Percentiles rank a stretch among this genome's conserved stretches.
Conservation (phyloP, 2,888 invertebrate species). For the Drosophila conformis region DNA sequence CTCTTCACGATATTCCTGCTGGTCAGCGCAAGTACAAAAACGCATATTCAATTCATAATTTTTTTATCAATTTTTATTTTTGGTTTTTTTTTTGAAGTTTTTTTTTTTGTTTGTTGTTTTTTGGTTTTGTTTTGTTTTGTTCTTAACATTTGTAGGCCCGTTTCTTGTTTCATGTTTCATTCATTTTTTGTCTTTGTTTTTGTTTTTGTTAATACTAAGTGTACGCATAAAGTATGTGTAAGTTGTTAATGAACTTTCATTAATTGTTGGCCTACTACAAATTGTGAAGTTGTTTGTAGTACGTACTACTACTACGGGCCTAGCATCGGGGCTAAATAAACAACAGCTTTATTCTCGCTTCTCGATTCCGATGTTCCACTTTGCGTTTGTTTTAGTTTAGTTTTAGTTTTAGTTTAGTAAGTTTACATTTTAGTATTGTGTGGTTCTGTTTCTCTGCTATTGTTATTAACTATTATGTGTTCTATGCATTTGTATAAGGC, state of each 20-base stretch:
- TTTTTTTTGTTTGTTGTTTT: not conserved
- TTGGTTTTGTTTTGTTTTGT: conserved; percentile 17
- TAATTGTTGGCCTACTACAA: conserved; percentile 44
- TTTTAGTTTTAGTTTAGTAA: conserved; percentile 28
- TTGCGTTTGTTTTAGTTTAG: not conserved
- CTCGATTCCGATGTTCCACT: not conserved
- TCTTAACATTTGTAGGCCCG: conserved; percentile 11
- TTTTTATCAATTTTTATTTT: conserved; percentile 37
- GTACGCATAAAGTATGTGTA: conserved; percentile 70
- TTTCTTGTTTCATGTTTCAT: not conserved
- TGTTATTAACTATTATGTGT: conserved; percentile 13
- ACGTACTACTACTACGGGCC: conserved; percentile 12
- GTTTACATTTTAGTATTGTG: conserved; percentile 38
- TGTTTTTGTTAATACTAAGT: conserved; percentile 59
- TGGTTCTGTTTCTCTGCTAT: conserved; percentile 37
- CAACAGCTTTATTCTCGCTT: conserved; percentile 24
- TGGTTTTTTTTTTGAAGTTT: conserved; percentile 14
- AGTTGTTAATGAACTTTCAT: conserved; percentile 47
- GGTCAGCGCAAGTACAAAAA: conserved; percentile 10
- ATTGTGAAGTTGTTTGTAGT: too few relatives aligned
- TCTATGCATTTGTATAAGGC: conserved; percentile 43
- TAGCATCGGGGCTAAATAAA: conserved; percentile 31
- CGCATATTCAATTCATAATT: not conserved
- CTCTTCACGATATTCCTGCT: too few relatives aligned
- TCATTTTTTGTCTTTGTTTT: conserved; percentile 8